phyloP scores from a whole-genome alignment of 2,888 invertebrate species.

The Drosophila formosana region DNA sequence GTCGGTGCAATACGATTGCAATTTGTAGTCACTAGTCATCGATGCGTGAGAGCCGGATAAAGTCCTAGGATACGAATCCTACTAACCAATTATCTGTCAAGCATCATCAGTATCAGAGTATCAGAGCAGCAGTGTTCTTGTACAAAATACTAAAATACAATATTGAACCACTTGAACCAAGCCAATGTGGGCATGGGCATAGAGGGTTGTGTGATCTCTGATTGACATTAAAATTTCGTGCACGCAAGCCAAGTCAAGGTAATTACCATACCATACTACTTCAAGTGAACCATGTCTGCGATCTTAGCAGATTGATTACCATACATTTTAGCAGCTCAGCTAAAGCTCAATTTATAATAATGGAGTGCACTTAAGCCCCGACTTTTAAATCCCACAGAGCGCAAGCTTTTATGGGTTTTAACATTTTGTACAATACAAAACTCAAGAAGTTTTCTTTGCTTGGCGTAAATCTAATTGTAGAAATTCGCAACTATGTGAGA shows the following conservation, averaged over 20 bases:
- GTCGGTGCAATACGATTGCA: background rate
- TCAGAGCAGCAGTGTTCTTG: slow-evolving; percentile 38
- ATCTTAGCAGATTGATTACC: slow-evolving; percentile 73
- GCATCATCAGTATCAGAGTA: slow-evolving; percentile 52
- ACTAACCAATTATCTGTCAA: slow-evolving; percentile 69
- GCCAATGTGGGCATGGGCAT: slow-evolving; percentile 38
- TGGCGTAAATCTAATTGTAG: background rate
- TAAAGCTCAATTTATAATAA: slow-evolving; percentile 69
- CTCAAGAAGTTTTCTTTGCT: background rate
- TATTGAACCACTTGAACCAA: slow-evolving; percentile 56
- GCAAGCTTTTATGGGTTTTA: background rate
- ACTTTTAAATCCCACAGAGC: slow-evolving; percentile 9
- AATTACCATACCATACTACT: slow-evolving; percentile 64
- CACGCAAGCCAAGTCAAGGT: slow-evolving; percentile 67
- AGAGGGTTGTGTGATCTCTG: slow-evolving; percentile 64
- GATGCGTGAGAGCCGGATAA: slow-evolving; percentile 13
- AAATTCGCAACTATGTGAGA: background rate
- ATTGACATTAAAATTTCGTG: slow-evolving; percentile 76
- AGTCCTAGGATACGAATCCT: slow-evolving; percentile 20
- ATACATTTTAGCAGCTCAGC: slow-evolving; percentile 64
- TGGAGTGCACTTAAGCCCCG: slow-evolving; percentile 42
- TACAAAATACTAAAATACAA: slow-evolving; percentile 56
- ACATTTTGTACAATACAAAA: slow-evolving; percentile 2
- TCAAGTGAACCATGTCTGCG: slow-evolving; percentile 57
- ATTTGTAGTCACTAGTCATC: slow-evolving; percentile 17